Conservation (phyloP, 2,888 invertebrate species). For the Clistopyga incitator region DNA sequence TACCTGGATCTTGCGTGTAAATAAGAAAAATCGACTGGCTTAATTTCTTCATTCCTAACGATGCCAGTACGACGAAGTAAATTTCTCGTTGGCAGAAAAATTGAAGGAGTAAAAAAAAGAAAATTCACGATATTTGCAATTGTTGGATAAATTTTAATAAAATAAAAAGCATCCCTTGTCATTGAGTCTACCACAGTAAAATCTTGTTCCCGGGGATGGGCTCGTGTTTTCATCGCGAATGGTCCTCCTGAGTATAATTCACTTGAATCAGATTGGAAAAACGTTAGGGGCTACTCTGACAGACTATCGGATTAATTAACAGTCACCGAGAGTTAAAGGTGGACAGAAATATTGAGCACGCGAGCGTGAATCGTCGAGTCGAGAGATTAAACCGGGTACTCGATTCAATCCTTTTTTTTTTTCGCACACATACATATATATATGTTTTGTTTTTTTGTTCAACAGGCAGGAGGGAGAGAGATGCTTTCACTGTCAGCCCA, state of each 20-base stretch:
- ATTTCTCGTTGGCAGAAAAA: too few relatives aligned
- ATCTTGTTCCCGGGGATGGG: background rate
- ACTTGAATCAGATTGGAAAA: conserved; percentile 7
- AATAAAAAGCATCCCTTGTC: background rate
- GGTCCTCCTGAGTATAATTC: background rate
- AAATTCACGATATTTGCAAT: too few relatives aligned
- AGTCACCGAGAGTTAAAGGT: conserved; percentile 7
- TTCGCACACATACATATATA: background rate
- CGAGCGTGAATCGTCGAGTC: background rate
- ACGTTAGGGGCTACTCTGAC: background rate
- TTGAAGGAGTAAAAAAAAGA: too few relatives aligned
- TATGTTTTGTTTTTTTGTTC: background rate
- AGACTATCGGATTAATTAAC: conserved; percentile 46
- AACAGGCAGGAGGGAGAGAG: conserved; percentile 10
- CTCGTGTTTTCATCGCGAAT: background rate
- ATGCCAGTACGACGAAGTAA: too few relatives aligned
- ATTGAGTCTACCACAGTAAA: background rate
- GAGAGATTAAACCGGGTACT: conserved; percentile 35
- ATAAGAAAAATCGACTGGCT: background rate
- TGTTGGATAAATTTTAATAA: background rate
- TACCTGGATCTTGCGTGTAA: background rate
- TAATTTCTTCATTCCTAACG: too few relatives aligned
- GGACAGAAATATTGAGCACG: conserved; percentile 13
- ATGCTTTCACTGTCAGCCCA: conserved; percentile 36
- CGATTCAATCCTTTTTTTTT: conserved; percentile 21